phyloP scores from a whole-genome alignment of 2,113 vertebrate species.

The Plecotus auritus region DNA sequence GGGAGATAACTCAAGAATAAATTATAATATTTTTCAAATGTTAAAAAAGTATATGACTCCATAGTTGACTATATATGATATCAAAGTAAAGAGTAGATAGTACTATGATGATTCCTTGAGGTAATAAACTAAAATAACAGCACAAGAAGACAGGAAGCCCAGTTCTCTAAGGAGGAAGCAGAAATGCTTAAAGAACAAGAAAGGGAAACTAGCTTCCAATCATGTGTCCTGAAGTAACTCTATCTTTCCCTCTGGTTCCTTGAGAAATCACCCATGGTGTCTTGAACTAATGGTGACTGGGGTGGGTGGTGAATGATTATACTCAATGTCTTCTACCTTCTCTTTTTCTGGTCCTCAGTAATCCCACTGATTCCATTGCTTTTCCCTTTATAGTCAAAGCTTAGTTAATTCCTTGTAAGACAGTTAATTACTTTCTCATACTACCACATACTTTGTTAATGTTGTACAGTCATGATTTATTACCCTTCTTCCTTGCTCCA shows the following conservation, averaged over 20 bases:
- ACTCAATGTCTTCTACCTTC: neutral
- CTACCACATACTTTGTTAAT: neutral
- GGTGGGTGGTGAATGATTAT: neutral
- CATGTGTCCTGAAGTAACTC: neutral
- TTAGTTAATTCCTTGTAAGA: neutral
- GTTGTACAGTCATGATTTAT: neutral
- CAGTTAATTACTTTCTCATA: neutral
- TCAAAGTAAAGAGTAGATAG: neutral
- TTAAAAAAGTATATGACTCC: neutral
- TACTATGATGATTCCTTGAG: neutral
- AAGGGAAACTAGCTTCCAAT: neutral
- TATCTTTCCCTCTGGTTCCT: neutral
- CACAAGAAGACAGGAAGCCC: neutral
- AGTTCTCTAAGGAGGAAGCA: neutral
- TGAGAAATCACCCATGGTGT: accelerated
- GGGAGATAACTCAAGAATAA: neutral
- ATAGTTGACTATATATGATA: neutral
- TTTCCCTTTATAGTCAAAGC: neutral
- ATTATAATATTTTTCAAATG: neutral
- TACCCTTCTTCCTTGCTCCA: no score
- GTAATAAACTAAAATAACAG: neutral
- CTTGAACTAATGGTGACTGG: no score
- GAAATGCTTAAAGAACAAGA: neutral
- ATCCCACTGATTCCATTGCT: neutral
- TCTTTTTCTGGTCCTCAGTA: neutral